These are phyloP conservation scores for Alloscopus bannaensis DNA, from an alignment of 2,888 invertebrate genomes.

Conservation along the genomic window DNA sequence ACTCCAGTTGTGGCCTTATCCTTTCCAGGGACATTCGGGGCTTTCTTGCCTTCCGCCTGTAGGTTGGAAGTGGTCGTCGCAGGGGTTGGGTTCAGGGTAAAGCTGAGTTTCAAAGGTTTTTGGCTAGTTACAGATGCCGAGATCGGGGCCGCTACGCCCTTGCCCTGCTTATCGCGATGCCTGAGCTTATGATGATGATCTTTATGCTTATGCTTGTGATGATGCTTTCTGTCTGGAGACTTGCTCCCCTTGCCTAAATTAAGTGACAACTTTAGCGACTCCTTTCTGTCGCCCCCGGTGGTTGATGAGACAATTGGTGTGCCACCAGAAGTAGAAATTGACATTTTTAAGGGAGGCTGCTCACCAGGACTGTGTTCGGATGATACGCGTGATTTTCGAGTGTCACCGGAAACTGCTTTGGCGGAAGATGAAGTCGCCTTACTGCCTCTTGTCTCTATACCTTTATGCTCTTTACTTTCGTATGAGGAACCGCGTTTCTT, in stretches of 20 bases:
- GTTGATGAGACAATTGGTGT: slow-evolving; percentile 56
- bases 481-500: slow-evolving; percentile 48
- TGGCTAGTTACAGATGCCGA: slow-evolving; percentile 49
- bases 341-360: slow-evolving; percentile 61
- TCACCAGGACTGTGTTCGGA: slow-evolving; percentile 35
- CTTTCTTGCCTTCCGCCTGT: slow-evolving; percentile 54
- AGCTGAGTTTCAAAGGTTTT: slow-evolving; percentile 63
- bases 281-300: slow-evolving; percentile 53
- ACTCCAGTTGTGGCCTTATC: slow-evolving; percentile 23
- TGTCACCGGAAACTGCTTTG: slow-evolving; percentile 43
- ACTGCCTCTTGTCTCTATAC: slow-evolving; percentile 23
- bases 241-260: slow-evolving; percentile 59
- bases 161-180: slow-evolving; percentile 69
- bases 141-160: slow-evolving; percentile 35
- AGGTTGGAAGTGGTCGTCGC: slow-evolving; percentile 24
- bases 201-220: slow-evolving; percentile 69
- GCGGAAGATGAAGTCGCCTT: slow-evolving; percentile 12
- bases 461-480: slow-evolving; percentile 26
- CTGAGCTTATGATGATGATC: slow-evolving; percentile 66
- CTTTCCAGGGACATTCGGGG: slow-evolving; percentile 46
- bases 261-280: slow-evolving; percentile 61
- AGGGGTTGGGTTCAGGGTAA: slow-evolving; percentile 57
- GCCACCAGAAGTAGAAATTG: slow-evolving; percentile 62
- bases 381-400: slow-evolving; percentile 49
- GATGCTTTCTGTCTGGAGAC: slow-evolving; percentile 70